Evolutionary conservation across 2,113 vertebrate genomes (phyloP).

Genomic region (Chinchilla lanigera): DNA sequence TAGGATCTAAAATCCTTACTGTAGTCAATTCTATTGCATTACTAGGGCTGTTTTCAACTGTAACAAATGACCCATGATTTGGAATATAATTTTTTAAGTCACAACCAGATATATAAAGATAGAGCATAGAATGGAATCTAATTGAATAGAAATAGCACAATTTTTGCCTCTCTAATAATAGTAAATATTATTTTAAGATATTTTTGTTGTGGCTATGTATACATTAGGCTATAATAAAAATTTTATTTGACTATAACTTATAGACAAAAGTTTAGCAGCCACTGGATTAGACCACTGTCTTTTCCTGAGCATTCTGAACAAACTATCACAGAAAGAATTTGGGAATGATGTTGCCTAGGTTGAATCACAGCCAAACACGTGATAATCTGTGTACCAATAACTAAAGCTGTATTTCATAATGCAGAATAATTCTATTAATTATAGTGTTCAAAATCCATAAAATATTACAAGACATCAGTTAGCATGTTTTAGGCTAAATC

Average conservation of each 20-base stretch:
- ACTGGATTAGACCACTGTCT: neutral
- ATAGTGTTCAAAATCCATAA: neutral
- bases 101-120: neutral
- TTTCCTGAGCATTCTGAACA: neutral
- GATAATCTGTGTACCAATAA: neutral
- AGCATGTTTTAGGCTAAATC: neutral
- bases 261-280: neutral
- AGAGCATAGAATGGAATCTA: neutral
- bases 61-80: neutral
- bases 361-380: neutral
- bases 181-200: conserved; percentile 11
- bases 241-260: neutral
- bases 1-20: neutral
- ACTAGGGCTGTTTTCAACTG: neutral
- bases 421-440: conserved; percentile 27
- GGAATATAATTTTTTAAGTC: neutral
- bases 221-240: neutral
- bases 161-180: neutral
- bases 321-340: neutral
- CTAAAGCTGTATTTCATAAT: neutral
- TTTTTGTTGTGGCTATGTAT: conserved; percentile 8
- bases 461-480: conserved; percentile 11
- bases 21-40: neutral
- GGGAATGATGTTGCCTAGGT: neutral
- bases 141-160: neutral